Evolutionary conservation across 2,797 vertebrate genomes (phyloP), one percentile per base, ranked within the genome.

Genomic region (Coregonus ussuriensis): DNA sequence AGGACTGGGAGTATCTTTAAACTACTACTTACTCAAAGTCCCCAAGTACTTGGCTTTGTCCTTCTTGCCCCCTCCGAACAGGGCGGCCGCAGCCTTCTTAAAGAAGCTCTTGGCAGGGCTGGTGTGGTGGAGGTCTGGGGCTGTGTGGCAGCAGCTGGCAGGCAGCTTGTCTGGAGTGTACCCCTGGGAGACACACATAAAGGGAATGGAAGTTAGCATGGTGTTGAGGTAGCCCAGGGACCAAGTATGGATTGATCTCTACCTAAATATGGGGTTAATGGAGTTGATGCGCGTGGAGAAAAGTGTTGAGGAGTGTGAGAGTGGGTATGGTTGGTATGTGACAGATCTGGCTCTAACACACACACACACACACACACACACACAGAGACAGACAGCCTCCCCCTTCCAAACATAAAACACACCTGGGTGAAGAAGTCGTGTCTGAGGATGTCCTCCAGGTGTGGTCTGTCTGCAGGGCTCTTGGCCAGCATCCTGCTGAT

Each of bases 21-120:
- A 41, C 18, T 18, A 56, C 54, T 6, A 25, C 95, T 94, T 93
- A 96, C 95, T 94, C 0, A 95, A 93, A 65, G 92, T 87, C 63
- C 96, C 95, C 0, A 95, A 94, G 79, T 95, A 95, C 94, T 95
- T 95, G 68, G 94, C 93, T 88, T 96, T 96, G 82, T 96, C 96
- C 80, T 95, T 96, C 91, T 95, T 96, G 72, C 72, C 72, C 76
- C 95, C 94, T 77, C 96, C 96, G 71, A 96, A 96, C 56, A 96
- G 92, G 77, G 96, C 95, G 69, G 96, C 95, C 62, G 95, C 96
- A 0, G 96, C 95, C 86, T 96, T 96, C 89, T 95, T 96, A 85
- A 96, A 96, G 91, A 96, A 96, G 86, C 92, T 96, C 87, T 95
- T 96, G 41, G 95, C 94, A 35, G 96, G 95, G 81, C 95, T 96